phyloP scores from a whole-genome alignment of 2,888 invertebrate genomes.

The Cantharis nigra region DNA sequence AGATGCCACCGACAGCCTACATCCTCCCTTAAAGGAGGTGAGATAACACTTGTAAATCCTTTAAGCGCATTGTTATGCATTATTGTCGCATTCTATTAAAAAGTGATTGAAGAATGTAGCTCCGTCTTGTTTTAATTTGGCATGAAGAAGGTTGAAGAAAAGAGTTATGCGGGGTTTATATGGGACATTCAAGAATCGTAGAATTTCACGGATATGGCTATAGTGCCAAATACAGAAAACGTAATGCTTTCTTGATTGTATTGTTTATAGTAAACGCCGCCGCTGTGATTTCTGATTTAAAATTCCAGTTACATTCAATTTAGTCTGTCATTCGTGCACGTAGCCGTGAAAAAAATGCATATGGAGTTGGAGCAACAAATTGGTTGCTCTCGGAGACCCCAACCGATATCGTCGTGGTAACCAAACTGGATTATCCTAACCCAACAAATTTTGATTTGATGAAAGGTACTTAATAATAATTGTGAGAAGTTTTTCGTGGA shows the following conservation, averaged over 20 bases:
- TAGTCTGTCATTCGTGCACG: not conserved
- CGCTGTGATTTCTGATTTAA: conserved; percentile 6
- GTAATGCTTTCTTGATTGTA: conserved; percentile 22
- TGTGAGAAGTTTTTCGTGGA: conserved; percentile 26
- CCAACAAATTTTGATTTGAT: not conserved
- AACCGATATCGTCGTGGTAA: not conserved
- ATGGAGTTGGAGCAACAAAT: not conserved
- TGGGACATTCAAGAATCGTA: conserved; percentile 19
- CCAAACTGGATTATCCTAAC: not conserved
- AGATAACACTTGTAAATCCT: conserved; percentile 29
- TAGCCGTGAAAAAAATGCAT: not conserved
- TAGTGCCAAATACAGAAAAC: conserved; percentile 21
- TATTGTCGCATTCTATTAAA: conserved; percentile 9
- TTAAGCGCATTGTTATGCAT: conserved; percentile 21
- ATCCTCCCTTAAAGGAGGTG: conserved; percentile 29
- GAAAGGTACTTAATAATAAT: not conserved
- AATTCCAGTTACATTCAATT: not conserved
- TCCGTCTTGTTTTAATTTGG: conserved; percentile 9
- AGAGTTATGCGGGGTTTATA: conserved; percentile 3
- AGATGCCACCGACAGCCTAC: conserved; percentile 26
- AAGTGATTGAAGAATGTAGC: conserved; percentile 2
- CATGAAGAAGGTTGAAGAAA: not conserved
- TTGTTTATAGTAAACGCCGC: conserved; percentile 12
- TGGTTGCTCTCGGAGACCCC: not conserved
- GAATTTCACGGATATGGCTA: conserved; percentile 11